These are phyloP conservation scores for Streblospio benedicti DNA, from an alignment of 1,140 invertebrate genomes.

Conservation along the genomic window DNA sequence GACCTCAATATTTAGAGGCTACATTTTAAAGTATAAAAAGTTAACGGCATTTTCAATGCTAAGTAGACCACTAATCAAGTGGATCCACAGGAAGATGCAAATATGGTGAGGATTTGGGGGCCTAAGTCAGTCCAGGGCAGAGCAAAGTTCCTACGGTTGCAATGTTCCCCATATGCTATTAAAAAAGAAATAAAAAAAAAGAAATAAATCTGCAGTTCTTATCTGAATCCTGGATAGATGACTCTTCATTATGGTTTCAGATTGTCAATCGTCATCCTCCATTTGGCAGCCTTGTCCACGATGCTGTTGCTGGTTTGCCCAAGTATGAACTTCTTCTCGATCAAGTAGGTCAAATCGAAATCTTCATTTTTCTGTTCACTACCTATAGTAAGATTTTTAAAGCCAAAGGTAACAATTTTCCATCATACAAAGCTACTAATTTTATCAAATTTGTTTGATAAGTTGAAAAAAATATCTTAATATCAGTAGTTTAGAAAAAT, in stretches of 20 bases:
- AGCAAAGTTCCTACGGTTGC: too few relatives aligned
- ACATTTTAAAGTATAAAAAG: not conserved
- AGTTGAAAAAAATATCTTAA: too few relatives aligned
- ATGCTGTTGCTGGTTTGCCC: conserved; percentile 41
- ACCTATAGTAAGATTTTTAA: not conserved
- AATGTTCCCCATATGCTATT: too few relatives aligned
- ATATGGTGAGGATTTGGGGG: not conserved
- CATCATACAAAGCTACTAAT: not conserved
- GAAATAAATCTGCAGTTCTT: too few relatives aligned
- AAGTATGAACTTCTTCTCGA: conserved; percentile 48
- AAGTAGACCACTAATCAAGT: not conserved
- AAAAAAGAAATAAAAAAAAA: too few relatives aligned
- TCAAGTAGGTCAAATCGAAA: conserved; percentile 37
- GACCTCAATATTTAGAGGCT: not conserved
- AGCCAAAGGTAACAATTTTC: not conserved
- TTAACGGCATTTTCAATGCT: not conserved
- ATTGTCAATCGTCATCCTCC: conserved; percentile 51
- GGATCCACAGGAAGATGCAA: not conserved
- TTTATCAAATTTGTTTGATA: too few relatives aligned
- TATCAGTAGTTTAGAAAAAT: too few relatives aligned
- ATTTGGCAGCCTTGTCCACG: conserved; percentile 48
- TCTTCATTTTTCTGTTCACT: conserved; percentile 1
- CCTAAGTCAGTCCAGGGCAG: too few relatives aligned
- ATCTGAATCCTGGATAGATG: conserved; percentile 6
- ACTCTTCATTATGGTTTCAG: conserved; percentile 27